Evolutionary conservation across 2,113 vertebrate species (phyloP).

Genomic region (Cryptotis parvus): DNA sequence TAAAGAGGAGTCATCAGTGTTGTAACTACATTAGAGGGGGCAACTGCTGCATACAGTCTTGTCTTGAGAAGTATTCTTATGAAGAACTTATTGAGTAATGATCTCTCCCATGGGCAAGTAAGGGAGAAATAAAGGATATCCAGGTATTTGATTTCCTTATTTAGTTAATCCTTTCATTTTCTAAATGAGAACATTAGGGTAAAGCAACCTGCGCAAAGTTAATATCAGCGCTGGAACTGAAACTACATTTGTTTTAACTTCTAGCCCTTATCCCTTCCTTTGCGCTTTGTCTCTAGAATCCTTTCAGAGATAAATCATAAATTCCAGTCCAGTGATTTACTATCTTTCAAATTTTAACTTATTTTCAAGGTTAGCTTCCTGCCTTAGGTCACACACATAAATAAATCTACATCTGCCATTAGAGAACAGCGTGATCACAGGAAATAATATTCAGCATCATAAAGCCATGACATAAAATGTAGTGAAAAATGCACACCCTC

Average conservation of each 20-base stretch:
- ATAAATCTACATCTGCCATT: constrained; percentile 61
- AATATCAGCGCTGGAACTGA: neutral
- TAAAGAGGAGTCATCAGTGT: neutral
- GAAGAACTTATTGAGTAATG: neutral
- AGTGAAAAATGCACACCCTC: constrained; percentile 13
- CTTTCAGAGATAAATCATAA: constrained; percentile 55
- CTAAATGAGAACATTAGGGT: constrained; percentile 47
- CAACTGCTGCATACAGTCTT: neutral
- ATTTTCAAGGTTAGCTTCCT: constrained; percentile 73
- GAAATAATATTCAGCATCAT: constrained; percentile 64
- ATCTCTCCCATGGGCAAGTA: neutral
- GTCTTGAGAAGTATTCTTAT: neutral
- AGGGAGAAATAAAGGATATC: neutral
- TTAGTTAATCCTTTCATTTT: neutral
- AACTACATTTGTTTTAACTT: neutral
- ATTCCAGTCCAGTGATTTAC: constrained; percentile 40
- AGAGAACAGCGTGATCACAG: constrained; percentile 57
- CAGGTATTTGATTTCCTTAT: neutral
- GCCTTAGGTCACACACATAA: constrained; percentile 44
- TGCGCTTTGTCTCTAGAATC: constrained; percentile 14
- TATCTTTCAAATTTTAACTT: constrained; percentile 64
- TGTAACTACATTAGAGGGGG: neutral
- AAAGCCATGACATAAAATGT: constrained; percentile 52
- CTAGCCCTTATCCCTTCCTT: neutral
- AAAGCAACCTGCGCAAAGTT: neutral